Evolutionary conservation across 2,797 vertebrate species (phyloP), one percentile per base, ranked within the genome.

Genomic region (Anableps anableps): DNA sequence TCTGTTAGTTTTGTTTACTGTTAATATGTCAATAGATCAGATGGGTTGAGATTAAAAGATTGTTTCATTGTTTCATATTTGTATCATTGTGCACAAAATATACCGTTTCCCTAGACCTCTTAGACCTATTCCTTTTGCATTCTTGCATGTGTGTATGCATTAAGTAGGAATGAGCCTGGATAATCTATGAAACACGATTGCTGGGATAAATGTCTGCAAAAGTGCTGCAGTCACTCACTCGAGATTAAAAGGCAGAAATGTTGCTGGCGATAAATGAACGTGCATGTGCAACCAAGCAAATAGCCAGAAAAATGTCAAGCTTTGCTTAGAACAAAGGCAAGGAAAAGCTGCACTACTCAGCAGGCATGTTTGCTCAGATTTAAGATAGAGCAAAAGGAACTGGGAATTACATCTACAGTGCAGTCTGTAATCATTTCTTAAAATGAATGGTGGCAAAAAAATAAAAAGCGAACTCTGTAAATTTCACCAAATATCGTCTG

Each of bases 231-330:
- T 86, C 86, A 84, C 78, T 88, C 83, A 88, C 79, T 70, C 76
- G 75, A 77, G 86, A 91, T 93, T 88, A 89, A 85, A 90, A 86
- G 87, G 83, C 89, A 80, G 86, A 84, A 85, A 93, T 88, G 85
- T 5, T 82, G 80, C 83, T 75, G 81, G 82, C 74, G 87, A 89
- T 88, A 90, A 91, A 93, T 89, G 58, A 88, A 86, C 62, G 76
- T 55, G 88, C 78, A 83, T 77, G 80, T 53, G 13, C 88, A 89
- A 84, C 88, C 84, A 55, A 86, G 81, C 88, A 88, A 86, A 92
- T 72, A 88, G 82, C 79, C 84, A 80, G 81, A 80, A 89, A 88
- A 86, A 85, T 64, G 78, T 86, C 80, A 78, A 62, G 71, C 85
- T 85, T 86, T 80, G 86, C 88, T 86, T 68, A 64, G 81, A 88